phyloP scores from a whole-genome alignment of 2,113 vertebrate species.

The Rhinopomastus cyanomelas region DNA sequence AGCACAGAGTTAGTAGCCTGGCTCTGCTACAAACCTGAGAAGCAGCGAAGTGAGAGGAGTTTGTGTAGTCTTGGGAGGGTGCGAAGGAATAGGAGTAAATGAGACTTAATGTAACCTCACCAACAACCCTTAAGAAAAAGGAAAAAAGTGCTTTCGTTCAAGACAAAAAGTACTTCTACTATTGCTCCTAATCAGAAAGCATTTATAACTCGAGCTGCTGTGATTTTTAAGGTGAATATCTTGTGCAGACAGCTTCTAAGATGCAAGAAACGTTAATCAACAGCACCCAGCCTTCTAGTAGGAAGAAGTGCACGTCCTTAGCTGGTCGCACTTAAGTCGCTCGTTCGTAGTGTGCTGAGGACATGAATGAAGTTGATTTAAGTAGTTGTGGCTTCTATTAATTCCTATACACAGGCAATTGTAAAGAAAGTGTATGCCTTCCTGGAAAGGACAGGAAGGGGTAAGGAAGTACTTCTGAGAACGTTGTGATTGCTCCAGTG shows the following conservation, averaged over 20 bases:
- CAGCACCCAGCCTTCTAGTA: neutral
- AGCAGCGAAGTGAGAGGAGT: neutral
- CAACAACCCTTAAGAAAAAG: neutral
- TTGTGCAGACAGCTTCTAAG: neutral
- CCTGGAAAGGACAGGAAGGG: neutral
- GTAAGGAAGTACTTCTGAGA: neutral
- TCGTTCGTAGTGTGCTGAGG: neutral
- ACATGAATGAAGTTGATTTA: neutral
- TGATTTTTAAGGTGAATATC: neutral
- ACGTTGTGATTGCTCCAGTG: neutral
- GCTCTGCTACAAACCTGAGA: neutral
- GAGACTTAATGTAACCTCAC: neutral
- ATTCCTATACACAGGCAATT: neutral
- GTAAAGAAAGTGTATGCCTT: neutral
- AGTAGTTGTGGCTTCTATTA: neutral
- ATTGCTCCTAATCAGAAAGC: neutral
- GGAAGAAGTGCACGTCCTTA: neutral
- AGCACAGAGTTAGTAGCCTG: neutral
- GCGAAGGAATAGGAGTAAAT: no score
- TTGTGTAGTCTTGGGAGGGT: neutral
- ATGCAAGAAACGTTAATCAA: neutral
- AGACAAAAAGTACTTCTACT: neutral
- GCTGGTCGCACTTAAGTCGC: neutral
- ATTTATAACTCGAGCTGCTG: neutral
- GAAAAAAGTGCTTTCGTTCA: neutral